phyloP scores from a whole-genome alignment of 2,113 vertebrate genomes.

The Pituophis catenifer region DNA sequence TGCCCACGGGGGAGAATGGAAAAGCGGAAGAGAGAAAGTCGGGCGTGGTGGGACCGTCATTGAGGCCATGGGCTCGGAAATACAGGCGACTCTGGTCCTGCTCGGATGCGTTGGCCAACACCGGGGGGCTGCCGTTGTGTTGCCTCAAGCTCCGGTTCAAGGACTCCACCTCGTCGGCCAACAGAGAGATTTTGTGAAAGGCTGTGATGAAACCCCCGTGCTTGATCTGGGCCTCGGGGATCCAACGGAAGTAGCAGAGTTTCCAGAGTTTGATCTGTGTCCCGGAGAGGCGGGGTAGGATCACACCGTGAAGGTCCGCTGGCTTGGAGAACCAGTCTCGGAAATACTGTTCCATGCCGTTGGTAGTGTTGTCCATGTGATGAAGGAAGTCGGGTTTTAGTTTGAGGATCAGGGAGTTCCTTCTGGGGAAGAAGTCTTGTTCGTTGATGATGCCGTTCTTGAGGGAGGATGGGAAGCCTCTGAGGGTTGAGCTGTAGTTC shows the following conservation, averaged over 20 bases:
- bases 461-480: slow-evolving; percentile 73
- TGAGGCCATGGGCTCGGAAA: slow-evolving; percentile 73
- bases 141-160: slow-evolving; percentile 81
- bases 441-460: slow-evolving; percentile 79
- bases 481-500: slow-evolving; percentile 84
- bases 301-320: slow-evolving; percentile 77
- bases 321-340: slow-evolving; percentile 85
- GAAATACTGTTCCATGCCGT: slow-evolving; percentile 80
- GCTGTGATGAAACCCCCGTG: slow-evolving; percentile 80
- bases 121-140: slow-evolving; percentile 66
- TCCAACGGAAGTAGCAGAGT: slow-evolving; percentile 95
- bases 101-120: slow-evolving; percentile 53
- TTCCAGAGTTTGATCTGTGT: slow-evolving; percentile 90
- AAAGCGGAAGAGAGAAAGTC: slow-evolving; percentile 92
- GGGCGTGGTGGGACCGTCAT: slow-evolving; percentile 61
- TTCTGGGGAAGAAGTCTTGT: slow-evolving; percentile 74
- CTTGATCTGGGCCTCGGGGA: slow-evolving; percentile 88
- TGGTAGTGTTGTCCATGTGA: slow-evolving; percentile 60
- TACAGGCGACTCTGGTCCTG: slow-evolving; percentile 83
- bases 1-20: slow-evolving; percentile 90
- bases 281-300: slow-evolving; percentile 81
- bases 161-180: slow-evolving; percentile 87
- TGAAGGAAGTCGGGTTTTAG: slow-evolving; percentile 74
- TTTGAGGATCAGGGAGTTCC: slow-evolving; percentile 81
- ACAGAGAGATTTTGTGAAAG: slow-evolving; percentile 83